These are phyloP conservation scores for Parnassius apollo DNA, from an alignment of 2,888 invertebrate genomes.

Conservation along the genomic window DNA sequence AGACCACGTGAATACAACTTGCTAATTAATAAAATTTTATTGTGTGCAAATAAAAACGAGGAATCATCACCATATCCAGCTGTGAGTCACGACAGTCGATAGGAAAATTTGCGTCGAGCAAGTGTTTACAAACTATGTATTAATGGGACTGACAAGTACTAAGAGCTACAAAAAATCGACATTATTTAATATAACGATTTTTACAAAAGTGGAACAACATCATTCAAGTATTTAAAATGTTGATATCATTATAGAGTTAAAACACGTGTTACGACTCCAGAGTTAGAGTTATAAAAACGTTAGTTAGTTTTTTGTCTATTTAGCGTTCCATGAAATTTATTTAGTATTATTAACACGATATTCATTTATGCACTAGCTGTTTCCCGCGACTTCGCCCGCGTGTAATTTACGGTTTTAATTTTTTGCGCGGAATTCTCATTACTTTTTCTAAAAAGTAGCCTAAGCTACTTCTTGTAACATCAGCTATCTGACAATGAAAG, in stretches of 20 bases:
- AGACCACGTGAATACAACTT: not conserved
- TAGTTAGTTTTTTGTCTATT: no score
- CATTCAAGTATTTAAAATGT: not conserved
- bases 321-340: no score
- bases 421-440: no score
- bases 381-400: no score
- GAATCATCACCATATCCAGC: constrained; percentile 6
- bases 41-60: not conserved
- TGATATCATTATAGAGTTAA: not conserved
- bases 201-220: not conserved
- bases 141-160: constrained; percentile 7
- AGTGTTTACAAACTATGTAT: constrained; percentile 35
- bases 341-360: no score
- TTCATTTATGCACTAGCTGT: no score
- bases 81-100: constrained; percentile 24
- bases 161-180: not conserved
- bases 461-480: no score
- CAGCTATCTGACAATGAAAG: no score
- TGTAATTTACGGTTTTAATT: no score
- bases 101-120: constrained; percentile 41
- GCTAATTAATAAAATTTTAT: not conserved
- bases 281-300: no score
- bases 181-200: not conserved
- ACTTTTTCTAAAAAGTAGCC: no score
- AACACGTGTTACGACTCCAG: no score